Evolutionary conservation across 2,888 invertebrate species (phyloP).

Genomic region (Sclerodermus sp.): DNA sequence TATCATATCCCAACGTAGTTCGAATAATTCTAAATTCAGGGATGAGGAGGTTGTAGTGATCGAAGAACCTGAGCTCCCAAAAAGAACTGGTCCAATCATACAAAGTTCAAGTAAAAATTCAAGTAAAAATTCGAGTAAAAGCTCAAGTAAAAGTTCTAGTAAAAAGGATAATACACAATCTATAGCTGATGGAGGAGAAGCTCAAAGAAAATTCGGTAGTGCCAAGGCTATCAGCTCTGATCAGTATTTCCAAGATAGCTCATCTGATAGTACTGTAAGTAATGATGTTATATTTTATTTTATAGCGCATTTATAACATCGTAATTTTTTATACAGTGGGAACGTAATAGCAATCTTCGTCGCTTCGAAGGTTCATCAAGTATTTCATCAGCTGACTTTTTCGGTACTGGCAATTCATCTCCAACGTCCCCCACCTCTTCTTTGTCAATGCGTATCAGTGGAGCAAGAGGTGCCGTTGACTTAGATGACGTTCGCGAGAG

Average conservation of each 20-base stretch:
- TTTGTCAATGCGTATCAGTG: slow-evolving; percentile 41
- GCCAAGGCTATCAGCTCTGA: slow-evolving; percentile 98
- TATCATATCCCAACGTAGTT: slow-evolving; percentile 19
- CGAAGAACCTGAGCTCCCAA: slow-evolving; percentile 47
- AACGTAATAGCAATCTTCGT: slow-evolving; percentile 62
- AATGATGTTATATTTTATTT: neutral
- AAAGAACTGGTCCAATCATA: slow-evolving; percentile 31
- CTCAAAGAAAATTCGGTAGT: slow-evolving; percentile 94
- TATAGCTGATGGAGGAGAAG: slow-evolving; percentile 67
- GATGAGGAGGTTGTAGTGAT: slow-evolving; percentile 58
- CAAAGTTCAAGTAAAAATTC: slow-evolving; percentile 11
- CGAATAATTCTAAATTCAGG: slow-evolving; percentile 39
- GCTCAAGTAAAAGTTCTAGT: slow-evolving; percentile 28
- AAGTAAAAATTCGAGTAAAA: too few species aligned
- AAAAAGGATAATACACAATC: slow-evolving; percentile 20
- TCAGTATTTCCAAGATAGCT: slow-evolving; percentile 86
- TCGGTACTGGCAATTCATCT: slow-evolving; percentile 65
- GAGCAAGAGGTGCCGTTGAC: slow-evolving; percentile 62
- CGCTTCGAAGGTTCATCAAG: slow-evolving; percentile 92
- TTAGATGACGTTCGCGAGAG: slow-evolving; percentile 97
- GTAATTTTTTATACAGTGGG: slow-evolving; percentile 58
- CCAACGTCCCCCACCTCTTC: slow-evolving; percentile 47
- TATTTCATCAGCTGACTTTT: slow-evolving; percentile 96
- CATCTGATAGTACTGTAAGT: slow-evolving; percentile 61
- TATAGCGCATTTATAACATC: too few species aligned